A percentile compares a stretch with the other conserved stretches of the same genome.
These are phyloP conservation scores for Halichondria panicea DNA, from an alignment of 37 sponge, comb jelly and placozoan species.

Conservation along the genomic window DNA sequence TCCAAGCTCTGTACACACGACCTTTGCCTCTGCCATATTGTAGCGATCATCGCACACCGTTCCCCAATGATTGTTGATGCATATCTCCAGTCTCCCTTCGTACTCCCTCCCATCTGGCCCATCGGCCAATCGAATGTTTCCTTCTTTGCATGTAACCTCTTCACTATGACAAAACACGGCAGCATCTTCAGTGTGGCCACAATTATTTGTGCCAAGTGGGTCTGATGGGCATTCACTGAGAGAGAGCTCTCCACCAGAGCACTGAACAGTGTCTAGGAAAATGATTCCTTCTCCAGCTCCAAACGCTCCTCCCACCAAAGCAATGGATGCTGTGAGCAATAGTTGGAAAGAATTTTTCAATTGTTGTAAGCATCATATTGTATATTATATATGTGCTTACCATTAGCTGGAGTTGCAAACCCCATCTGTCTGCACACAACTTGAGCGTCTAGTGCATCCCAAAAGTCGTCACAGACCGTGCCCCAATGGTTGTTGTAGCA, in stretches of 20 bases:
- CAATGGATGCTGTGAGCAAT: conserved; percentile 2
- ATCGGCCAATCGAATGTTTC: neutral
- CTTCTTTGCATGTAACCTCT: neutral
- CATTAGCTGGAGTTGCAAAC: neutral
- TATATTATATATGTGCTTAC: neutral
- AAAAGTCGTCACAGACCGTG: conserved; percentile 32
- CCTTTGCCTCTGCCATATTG: too few species aligned
- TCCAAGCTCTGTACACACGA: too few species aligned
- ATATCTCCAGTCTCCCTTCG: neutral
- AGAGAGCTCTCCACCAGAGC: neutral
- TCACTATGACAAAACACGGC: conserved; percentile 23
- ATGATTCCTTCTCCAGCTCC: conserved; percentile 12
- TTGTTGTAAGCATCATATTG: neutral
- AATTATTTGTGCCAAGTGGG: conserved; percentile 2
- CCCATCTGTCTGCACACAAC: conserved; percentile 23
- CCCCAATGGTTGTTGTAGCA: conserved; percentile 35
- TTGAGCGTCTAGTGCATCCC: neutral
- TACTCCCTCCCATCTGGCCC: conserved; percentile 4
- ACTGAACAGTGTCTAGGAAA: conserved; percentile 11
- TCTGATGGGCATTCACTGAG: neutral
- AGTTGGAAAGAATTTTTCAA: neutral
- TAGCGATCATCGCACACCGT: too few species aligned
- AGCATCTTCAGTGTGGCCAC: conserved; percentile 34
- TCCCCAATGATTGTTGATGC: too few species aligned
- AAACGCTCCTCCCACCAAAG: neutral